These are phyloP conservation scores for Fukomys damarensis DNA, from an alignment of 2,113 vertebrate genomes.

Conservation along the genomic window DNA sequence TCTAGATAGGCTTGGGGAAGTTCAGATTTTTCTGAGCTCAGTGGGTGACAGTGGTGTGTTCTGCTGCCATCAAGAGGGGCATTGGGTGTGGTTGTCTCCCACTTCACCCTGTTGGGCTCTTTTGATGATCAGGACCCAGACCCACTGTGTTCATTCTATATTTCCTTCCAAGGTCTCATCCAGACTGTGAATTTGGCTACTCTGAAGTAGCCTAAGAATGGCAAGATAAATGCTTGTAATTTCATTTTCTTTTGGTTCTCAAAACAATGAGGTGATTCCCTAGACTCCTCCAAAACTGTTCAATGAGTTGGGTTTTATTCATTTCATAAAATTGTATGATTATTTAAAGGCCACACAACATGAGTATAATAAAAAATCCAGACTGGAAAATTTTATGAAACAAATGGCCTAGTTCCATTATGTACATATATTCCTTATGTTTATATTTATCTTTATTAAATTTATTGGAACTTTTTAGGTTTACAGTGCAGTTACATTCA, in stretches of 20 bases:
- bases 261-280: background rate
- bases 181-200: background rate
- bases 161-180: background rate
- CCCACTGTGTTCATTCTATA: background rate
- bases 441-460: too few species aligned
- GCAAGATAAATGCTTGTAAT: background rate
- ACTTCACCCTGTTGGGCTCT: background rate
- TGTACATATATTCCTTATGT: background rate
- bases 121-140: background rate
- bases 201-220: background rate
- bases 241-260: background rate
- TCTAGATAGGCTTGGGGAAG: background rate
- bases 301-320: background rate
- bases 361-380: background rate
- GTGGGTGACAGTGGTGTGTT: accelerated
- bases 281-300: background rate
- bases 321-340: background rate
- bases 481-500: too few species aligned
- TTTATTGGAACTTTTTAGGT: too few species aligned
- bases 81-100: background rate
- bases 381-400: background rate
- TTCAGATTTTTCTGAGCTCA: background rate
- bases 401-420: background rate
- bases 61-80: background rate
- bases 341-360: background rate